A percentile compares a stretch with the other conserved stretches of the same genome.
phyloP scores from a whole-genome alignment of 2,113 vertebrate species.

The Lycaon pictus region DNA sequence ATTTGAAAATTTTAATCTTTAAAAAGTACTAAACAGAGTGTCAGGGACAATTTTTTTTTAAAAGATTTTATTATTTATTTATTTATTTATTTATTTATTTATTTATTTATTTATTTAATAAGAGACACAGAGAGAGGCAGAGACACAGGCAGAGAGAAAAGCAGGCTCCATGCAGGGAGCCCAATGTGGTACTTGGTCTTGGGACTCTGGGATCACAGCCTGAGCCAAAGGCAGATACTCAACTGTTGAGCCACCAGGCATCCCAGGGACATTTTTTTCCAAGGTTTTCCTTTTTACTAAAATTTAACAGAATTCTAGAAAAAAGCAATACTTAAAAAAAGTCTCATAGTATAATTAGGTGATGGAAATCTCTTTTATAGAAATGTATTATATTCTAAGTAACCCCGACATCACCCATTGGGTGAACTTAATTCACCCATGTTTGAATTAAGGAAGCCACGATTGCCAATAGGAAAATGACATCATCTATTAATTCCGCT shows the following conservation, averaged over 20 bases:
- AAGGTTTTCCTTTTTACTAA: not conserved
- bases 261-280: not conserved
- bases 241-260: too few species aligned
- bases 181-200: too few species aligned
- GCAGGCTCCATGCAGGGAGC: too few species aligned
- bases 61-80: too few species aligned
- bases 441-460: constrained; percentile 24
- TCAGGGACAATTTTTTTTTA: not conserved
- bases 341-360: not conserved
- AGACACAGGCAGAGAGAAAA: too few species aligned
- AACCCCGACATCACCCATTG: not conserved
- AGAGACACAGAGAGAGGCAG: too few species aligned
- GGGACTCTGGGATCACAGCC: too few species aligned
- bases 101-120: too few species aligned
- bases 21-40: not conserved
- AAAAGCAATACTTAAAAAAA: not conserved
- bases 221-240: too few species aligned
- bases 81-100: too few species aligned
- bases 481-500: not conserved
- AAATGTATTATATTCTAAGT: constrained; percentile 9
- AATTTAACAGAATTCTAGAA: constrained; percentile 10
- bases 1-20: not conserved
- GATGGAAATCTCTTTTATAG: constrained; percentile 24
- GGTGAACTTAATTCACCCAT: not conserved
- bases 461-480: not conserved